These are phyloP conservation scores for Campylorhamphus procurvoides DNA, from an alignment of 2,113 vertebrate genomes.

Conservation along the genomic window DNA sequence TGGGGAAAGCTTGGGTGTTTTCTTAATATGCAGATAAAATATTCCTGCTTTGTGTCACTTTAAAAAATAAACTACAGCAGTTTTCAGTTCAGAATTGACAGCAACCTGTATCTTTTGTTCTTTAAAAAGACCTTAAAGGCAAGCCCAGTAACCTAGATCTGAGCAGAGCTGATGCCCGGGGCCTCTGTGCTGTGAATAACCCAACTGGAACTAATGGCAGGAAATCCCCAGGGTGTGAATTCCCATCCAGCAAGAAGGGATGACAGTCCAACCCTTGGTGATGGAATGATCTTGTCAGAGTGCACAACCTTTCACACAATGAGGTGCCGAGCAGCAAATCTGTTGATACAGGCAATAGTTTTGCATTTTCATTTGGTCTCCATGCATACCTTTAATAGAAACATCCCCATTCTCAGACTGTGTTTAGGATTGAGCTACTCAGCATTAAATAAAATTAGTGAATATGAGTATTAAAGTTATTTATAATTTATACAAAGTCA, in stretches of 20 bases:
- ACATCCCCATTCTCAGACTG: not conserved
- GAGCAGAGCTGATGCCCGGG: not conserved
- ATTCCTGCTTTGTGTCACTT: not conserved
- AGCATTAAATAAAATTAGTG: not conserved
- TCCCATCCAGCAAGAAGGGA: not conserved
- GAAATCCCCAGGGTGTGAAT: not conserved
- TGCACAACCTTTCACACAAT: not conserved
- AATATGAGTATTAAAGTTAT: not conserved
- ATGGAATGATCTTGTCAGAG: not conserved
- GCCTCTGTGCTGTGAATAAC: not conserved
- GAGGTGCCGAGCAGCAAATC: not conserved
- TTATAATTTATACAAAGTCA: not conserved
- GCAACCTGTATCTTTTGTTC: not conserved
- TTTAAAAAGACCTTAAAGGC: not conserved
- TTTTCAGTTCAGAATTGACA: not conserved
- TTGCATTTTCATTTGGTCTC: not conserved
- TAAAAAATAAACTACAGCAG: not conserved
- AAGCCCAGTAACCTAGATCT: not conserved
- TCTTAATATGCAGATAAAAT: not conserved
- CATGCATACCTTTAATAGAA: not conserved
- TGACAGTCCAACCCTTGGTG: not conserved
- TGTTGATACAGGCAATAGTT: not conserved
- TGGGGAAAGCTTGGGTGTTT: not conserved
- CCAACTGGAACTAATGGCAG: not conserved
- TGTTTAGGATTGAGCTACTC: not conserved